phyloP scores from a whole-genome alignment of 2,113 vertebrate genomes.

The Notothenia rossii region DNA sequence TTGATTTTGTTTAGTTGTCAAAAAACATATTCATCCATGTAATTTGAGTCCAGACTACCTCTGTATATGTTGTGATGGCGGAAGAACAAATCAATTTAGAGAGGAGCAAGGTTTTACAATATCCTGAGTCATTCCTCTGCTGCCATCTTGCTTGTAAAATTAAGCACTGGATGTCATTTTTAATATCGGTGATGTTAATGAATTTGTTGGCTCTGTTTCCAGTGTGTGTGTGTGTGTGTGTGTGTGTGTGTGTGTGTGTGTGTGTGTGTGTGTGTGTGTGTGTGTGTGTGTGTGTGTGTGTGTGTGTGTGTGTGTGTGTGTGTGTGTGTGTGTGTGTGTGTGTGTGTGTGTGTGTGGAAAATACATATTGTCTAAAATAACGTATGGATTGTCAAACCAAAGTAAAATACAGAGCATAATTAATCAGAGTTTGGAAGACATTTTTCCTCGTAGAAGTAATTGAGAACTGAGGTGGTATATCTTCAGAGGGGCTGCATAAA shows the following conservation, averaged over 20 bases:
- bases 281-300: too few species aligned
- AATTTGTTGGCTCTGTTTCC: neutral
- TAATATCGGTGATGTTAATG: neutral
- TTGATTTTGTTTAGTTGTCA: neutral
- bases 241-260: too few species aligned
- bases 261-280: too few species aligned
- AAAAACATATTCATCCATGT: neutral
- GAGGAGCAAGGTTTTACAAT: neutral
- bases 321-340: too few species aligned
- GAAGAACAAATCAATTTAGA: neutral
- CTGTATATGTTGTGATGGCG: neutral
- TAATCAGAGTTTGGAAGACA: neutral
- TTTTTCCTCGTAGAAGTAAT: conserved; percentile 22
- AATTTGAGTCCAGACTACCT: neutral
- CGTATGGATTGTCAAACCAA: too few species aligned
- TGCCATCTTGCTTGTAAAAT: neutral
- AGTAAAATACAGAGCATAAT: neutral
- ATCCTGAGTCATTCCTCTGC: neutral
- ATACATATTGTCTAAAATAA: too few species aligned
- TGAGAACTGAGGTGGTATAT: conserved; percentile 2
- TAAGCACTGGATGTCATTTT: neutral
- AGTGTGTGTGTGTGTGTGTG: too few species aligned
- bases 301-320: neutral
- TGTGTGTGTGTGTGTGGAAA: neutral
- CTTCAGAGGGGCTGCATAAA: neutral